Evolutionary conservation across 2,888 invertebrate genomes (phyloP).

Genomic region (Macaria notata): DNA sequence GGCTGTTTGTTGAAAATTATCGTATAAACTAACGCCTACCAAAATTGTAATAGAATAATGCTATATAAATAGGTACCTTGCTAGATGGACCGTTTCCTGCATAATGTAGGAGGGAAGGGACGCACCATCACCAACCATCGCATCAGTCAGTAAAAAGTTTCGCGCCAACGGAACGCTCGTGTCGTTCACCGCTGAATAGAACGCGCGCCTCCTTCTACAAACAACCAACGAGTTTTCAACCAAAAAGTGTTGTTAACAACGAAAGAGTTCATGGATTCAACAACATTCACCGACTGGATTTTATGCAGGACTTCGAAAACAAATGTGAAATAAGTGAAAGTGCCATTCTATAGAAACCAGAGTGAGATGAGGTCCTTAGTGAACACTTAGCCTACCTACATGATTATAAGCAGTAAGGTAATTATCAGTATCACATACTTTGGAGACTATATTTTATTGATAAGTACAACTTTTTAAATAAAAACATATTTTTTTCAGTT

Average conservation of each 20-base stretch:
- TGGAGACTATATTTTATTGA: too few species aligned
- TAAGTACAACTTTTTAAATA: too few species aligned
- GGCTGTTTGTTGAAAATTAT: too few species aligned
- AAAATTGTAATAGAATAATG: too few species aligned
- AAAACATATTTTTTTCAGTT: too few species aligned
- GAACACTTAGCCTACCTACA: constrained; percentile 66
- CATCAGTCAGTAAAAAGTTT: constrained; percentile 44
- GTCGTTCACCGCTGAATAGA: background rate
- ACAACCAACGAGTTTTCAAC: constrained; percentile 18
- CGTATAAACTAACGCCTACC: too few species aligned
- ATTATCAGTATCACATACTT: constrained; percentile 12
- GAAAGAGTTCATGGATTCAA: constrained; percentile 38
- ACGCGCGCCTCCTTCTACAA: constrained; percentile 15
- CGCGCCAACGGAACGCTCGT: constrained; percentile 24
- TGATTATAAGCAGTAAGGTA: constrained; percentile 71
- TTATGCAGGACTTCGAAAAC: constrained; percentile 26
- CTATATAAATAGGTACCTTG: too few species aligned
- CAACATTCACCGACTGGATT: constrained; percentile 24
- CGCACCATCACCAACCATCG: constrained; percentile 28
- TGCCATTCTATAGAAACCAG: constrained; percentile 60
- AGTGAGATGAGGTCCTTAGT: constrained; percentile 71
- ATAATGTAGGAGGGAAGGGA: constrained; percentile 31
- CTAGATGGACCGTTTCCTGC: constrained; percentile 39
- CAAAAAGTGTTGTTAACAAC: constrained; percentile 16
- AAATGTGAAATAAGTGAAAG: constrained; percentile 66